Percentiles rank a stretch among this genome's conserved stretches.
Conservation (phyloP, 2,888 invertebrate species). For the Leptogaster cylindrica region DNA sequence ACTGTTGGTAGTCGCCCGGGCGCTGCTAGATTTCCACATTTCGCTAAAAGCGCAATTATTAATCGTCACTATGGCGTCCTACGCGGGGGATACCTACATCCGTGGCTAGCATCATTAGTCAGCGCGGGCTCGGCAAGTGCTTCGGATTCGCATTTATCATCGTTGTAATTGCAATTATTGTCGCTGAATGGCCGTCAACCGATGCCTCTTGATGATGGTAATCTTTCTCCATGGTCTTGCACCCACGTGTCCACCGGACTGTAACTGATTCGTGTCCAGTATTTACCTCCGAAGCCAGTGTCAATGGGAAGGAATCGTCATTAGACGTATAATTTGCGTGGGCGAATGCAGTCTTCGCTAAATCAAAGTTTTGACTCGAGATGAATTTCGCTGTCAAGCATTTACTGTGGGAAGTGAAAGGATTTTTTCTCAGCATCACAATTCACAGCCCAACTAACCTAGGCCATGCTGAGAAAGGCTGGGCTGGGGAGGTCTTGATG, state of each 20-base stretch:
- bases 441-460: too few relatives aligned
- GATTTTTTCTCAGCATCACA: constrained; percentile 33
- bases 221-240: constrained; percentile 46
- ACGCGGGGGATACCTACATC: not conserved
- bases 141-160: constrained; percentile 48
- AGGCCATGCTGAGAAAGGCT: too few relatives aligned
- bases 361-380: constrained; percentile 34
- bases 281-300: not conserved
- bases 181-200: constrained; percentile 42
- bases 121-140: constrained; percentile 36
- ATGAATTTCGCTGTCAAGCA: constrained; percentile 13
- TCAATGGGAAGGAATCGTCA: not conserved
- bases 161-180: constrained; percentile 46
- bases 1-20: constrained; percentile 50
- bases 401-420: constrained; percentile 18
- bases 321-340: constrained; percentile 35
- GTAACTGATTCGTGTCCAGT: constrained; percentile 47
- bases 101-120: constrained; percentile 17
- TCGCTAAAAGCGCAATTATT: constrained; percentile 26
- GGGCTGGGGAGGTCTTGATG: too few relatives aligned
- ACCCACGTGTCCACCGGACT: constrained; percentile 47
- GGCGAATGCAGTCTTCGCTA: constrained; percentile 8
- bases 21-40: constrained; percentile 8
- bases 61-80: constrained; percentile 8
- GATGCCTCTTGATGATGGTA: constrained; percentile 43